Percentiles rank a stretch among this genome's conserved stretches.
Conservation (phyloP, 2,888 invertebrate genomes). For the Drosophila villosipedis region DNA sequence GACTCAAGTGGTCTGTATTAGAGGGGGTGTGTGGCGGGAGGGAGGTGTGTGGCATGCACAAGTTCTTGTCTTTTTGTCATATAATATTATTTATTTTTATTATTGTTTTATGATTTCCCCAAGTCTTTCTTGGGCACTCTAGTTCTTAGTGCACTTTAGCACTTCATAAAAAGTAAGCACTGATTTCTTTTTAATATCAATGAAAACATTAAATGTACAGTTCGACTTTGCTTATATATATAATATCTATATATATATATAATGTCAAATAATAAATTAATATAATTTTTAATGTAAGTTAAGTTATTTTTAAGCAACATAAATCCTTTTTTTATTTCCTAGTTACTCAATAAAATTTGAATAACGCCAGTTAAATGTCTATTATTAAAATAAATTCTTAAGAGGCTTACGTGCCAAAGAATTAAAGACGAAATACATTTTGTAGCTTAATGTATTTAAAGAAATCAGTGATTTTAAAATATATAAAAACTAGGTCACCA, state of each 20-base stretch:
- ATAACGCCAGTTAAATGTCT: neutral
- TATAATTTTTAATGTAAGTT: neutral
- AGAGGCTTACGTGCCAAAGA: neutral
- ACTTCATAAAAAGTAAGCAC: neutral
- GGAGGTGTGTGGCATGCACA: neutral
- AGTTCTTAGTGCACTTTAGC: conserved; percentile 1
- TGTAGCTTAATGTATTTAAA: neutral
- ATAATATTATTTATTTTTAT: conserved; percentile 28
- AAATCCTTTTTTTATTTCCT: neutral
- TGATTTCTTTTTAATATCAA: neutral
- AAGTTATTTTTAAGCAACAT: neutral
- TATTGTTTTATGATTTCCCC: conserved; percentile 17
- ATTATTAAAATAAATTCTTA: neutral
- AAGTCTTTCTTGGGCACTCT: neutral
- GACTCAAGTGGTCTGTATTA: conserved; percentile 42
- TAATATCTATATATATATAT: neutral
- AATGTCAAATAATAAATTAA: neutral
- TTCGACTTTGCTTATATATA: neutral
- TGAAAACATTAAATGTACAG: neutral
- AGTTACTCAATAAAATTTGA: neutral
- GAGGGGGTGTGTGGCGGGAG: neutral
- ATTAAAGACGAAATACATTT: neutral
- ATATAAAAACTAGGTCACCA: neutral
- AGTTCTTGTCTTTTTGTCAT: conserved; percentile 11
- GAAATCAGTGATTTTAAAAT: neutral